Evolutionary conservation across 2,113 vertebrate species (phyloP).

Genomic region (Laticauda colubrina): DNA sequence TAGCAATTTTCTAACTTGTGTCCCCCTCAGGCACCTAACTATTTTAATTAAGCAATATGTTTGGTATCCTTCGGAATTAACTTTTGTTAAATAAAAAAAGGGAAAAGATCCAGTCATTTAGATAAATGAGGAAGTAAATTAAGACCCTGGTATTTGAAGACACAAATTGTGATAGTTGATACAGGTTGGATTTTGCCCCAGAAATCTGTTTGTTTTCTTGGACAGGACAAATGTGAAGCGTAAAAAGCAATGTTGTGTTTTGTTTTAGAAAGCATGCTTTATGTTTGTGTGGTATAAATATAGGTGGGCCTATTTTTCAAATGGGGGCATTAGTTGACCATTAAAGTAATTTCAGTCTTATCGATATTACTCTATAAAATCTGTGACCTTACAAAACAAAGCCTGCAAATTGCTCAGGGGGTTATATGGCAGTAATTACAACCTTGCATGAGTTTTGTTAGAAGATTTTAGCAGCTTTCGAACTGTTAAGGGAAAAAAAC

Average conservation of each 20-base stretch:
- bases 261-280: not conserved
- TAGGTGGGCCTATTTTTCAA: conserved; percentile 2
- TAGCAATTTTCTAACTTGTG: not conserved
- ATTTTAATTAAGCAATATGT: conserved; percentile 5
- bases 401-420: not conserved
- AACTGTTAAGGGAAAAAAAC: not conserved
- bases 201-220: not conserved
- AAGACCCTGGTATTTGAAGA: not conserved
- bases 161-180: not conserved
- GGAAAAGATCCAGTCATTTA: not conserved
- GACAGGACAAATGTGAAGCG: not conserved
- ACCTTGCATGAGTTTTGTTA: not conserved
- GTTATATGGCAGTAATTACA: conserved; percentile 6
- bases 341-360: conserved; percentile 39
- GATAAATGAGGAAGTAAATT: not conserved
- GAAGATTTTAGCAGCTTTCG: conserved; percentile 27
- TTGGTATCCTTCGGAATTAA: not conserved
- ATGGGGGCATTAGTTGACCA: conserved; percentile 5
- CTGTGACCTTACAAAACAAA: conserved; percentile 8
- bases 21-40: conserved; percentile 1
- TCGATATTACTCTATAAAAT: conserved; percentile 29
- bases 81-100: not conserved
- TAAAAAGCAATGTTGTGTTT: not conserved
- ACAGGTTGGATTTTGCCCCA: not conserved
- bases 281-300: not conserved